These are phyloP conservation scores for Deilephila elpenor DNA, from an alignment of 2,888 invertebrate genomes.

Conservation along the genomic window DNA sequence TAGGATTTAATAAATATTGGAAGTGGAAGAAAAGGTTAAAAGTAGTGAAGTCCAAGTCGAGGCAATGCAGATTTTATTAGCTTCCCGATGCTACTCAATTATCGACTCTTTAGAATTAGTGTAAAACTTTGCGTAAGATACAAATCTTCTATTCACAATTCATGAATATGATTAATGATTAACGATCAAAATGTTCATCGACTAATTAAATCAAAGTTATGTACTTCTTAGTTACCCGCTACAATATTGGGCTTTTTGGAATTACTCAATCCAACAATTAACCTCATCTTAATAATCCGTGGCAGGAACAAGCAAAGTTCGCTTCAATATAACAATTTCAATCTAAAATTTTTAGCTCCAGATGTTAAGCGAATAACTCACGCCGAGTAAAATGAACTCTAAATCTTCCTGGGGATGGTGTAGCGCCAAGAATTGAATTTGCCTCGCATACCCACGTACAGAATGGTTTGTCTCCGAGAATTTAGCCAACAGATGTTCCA, in stretches of 20 bases:
- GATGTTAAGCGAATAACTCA: constrained; percentile 81
- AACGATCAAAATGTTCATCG: background rate
- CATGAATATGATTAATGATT: background rate
- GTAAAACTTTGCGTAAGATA: background rate
- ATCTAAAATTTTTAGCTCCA: constrained; percentile 72
- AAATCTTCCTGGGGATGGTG: constrained; percentile 75
- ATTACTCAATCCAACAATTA: constrained; percentile 18
- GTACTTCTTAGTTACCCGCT: background rate
- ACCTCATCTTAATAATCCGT: constrained; percentile 21
- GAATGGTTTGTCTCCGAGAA: constrained; percentile 38
- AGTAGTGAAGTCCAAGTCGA: background rate
- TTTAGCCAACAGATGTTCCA: constrained; percentile 43
- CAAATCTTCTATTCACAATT: background rate
- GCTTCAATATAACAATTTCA: constrained; percentile 69
- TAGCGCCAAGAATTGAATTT: constrained; percentile 78
- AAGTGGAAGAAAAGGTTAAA: background rate
- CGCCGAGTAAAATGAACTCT: constrained; percentile 76
- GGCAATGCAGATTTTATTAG: background rate
- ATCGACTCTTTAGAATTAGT: background rate
- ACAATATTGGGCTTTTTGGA: background rate
- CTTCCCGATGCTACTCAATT: background rate
- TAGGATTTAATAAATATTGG: constrained; percentile 54
- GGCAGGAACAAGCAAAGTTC: constrained; percentile 48
- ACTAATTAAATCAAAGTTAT: background rate
- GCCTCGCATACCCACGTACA: constrained; percentile 53